These are phyloP conservation scores for Mechanitis mazaeus DNA, from an alignment of 2,888 invertebrate species.

Conservation along the genomic window DNA sequence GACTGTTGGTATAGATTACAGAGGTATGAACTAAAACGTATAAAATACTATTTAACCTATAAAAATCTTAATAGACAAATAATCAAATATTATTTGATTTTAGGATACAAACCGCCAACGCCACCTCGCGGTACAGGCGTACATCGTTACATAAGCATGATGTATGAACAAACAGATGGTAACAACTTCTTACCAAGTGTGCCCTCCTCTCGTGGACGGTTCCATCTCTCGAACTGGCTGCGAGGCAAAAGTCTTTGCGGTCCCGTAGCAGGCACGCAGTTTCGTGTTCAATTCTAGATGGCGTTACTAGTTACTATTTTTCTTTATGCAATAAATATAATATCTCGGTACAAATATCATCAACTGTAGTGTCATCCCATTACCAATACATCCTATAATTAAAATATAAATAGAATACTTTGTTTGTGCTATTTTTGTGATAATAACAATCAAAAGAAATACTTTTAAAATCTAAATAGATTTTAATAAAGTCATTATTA, in stretches of 20 bases:
- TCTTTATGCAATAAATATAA: conserved; percentile 3
- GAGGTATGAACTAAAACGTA: conserved; percentile 40
- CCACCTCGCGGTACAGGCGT: conserved; percentile 66
- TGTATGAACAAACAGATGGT: conserved; percentile 66
- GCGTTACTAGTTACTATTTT: conserved; percentile 28
- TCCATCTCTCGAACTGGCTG: conserved; percentile 59
- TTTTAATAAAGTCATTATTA: too few relatives aligned
- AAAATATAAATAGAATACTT: background rate
- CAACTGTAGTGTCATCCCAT: too few relatives aligned
- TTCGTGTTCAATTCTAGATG: conserved; percentile 64
- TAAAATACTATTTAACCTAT: background rate
- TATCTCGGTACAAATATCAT: too few relatives aligned
- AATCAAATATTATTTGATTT: conserved; percentile 3
- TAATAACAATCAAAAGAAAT: too few relatives aligned
- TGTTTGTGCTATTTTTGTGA: too few relatives aligned
- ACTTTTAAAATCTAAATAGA: too few relatives aligned
- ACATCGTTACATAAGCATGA: conserved; percentile 64
- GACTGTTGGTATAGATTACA: conserved; percentile 63
- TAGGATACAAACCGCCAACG: conserved; percentile 66
- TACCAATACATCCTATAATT: too few relatives aligned
- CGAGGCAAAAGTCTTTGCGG: conserved; percentile 64
- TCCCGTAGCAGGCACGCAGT: conserved; percentile 59
- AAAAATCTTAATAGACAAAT: background rate
- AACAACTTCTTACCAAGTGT: conserved; percentile 63
- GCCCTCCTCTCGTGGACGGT: conserved; percentile 52